A percentile compares a stretch with the other conserved stretches of the same genome.
Evolutionary conservation across 2,888 invertebrate species (phyloP).

Genomic region (Cantharis lateralis): DNA sequence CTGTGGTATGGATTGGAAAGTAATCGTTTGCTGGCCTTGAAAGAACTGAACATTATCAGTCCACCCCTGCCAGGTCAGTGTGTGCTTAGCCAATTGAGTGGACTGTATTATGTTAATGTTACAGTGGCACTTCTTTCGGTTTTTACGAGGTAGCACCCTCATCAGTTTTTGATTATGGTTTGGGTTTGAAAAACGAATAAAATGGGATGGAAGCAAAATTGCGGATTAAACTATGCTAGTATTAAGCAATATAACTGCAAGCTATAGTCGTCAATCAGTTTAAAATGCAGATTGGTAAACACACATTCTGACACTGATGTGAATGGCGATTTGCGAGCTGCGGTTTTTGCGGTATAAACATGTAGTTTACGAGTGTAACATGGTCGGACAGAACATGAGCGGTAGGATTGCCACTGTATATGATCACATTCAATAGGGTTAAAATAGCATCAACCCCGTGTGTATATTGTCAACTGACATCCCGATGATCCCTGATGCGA

Average conservation of each 20-base stretch:
- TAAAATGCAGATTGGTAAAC: constrained; percentile 55
- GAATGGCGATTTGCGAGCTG: constrained; percentile 57
- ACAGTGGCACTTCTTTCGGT: not conserved
- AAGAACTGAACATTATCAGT: too few species aligned
- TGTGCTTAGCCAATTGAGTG: not conserved
- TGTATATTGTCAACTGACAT: constrained; percentile 47
- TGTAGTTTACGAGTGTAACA: constrained; percentile 56
- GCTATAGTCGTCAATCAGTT: constrained; percentile 52
- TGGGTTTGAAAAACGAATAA: constrained; percentile 5
- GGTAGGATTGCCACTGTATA: constrained; percentile 53
- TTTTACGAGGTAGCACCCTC: not conserved
- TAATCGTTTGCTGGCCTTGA: too few species aligned
- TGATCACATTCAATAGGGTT: constrained; percentile 52
- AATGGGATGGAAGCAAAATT: constrained; percentile 6
- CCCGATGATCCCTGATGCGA: constrained; percentile 46
- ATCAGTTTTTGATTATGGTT: not conserved
- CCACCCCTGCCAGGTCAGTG: too few species aligned
- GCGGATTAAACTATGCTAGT: not conserved
- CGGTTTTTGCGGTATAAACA: constrained; percentile 60
- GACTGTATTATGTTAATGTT: not conserved
- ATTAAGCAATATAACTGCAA: constrained; percentile 2
- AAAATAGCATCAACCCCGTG: constrained; percentile 47
- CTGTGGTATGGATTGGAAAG: too few species aligned
- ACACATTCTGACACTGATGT: constrained; percentile 53
- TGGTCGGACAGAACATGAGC: constrained; percentile 53